Conservation (phyloP, 2,113 vertebrate genomes). For the Pycnonotus jocosus region DNA sequence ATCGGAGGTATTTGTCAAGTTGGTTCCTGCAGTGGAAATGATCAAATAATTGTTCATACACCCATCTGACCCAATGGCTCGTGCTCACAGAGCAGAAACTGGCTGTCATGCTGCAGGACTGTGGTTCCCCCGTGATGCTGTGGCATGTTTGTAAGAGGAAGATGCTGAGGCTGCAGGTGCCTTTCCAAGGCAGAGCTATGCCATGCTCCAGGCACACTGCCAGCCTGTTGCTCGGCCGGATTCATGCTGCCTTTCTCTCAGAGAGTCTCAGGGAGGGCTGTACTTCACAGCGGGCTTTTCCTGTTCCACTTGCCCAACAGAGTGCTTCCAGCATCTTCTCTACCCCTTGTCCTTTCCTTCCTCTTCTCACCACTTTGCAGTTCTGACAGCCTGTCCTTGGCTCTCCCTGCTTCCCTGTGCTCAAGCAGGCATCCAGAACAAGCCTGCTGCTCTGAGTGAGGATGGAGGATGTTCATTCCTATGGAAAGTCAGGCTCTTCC, state of each 20-base stretch:
- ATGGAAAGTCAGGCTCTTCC: background rate
- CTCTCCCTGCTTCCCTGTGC: accelerated
- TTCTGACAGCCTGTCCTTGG: background rate
- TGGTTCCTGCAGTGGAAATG: conserved; percentile 10
- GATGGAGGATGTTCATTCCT: background rate
- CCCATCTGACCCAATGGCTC: background rate
- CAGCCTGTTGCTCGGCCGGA: accelerated
- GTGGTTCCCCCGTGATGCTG: background rate
- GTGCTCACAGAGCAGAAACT: conserved; percentile 19
- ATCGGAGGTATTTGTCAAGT: conserved; percentile 31
- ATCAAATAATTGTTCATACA: conserved; percentile 21
- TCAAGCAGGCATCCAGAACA: background rate
- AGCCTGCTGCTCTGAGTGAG: background rate
- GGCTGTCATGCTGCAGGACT: background rate
- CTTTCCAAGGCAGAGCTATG: background rate
- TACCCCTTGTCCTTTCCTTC: background rate
- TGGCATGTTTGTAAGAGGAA: background rate
- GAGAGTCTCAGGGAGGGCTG: background rate
- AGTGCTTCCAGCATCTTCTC: background rate
- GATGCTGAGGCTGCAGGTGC: background rate
- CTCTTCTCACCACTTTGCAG: background rate
- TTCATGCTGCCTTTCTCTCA: accelerated
- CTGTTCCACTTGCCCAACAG: background rate
- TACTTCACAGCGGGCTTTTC: background rate
- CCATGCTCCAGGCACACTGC: background rate